Conservation (phyloP, 2,113 vertebrate genomes). For the Scolopax mira region DNA sequence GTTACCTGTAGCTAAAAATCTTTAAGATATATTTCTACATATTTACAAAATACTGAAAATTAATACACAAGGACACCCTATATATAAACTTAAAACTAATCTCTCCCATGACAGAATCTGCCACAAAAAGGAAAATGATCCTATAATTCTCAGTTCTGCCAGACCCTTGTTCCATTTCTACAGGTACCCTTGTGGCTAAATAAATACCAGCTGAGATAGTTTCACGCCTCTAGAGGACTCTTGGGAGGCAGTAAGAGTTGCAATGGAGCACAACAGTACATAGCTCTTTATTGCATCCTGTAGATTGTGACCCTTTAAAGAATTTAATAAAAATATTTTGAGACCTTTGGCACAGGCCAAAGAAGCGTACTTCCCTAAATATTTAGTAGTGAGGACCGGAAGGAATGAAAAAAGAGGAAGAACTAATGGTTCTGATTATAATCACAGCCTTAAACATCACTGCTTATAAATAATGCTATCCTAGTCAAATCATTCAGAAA, state of each 20-base stretch:
- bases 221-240: not conserved
- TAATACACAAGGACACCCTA: not conserved
- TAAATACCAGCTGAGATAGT: not conserved
- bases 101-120: not conserved
- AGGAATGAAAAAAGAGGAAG: not conserved
- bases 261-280: not conserved
- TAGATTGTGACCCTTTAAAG: not conserved
- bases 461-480: not conserved
- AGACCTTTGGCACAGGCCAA: not conserved
- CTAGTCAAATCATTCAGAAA: not conserved
- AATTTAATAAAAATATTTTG: not conserved
- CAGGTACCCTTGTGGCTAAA: not conserved
- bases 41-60: not conserved
- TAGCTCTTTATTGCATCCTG: not conserved
- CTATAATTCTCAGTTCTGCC: not conserved
- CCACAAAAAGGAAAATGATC: not conserved
- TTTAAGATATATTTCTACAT: not conserved
- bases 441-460: not conserved
- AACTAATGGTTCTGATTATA: not conserved
- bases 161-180: not conserved
- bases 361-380: not conserved
- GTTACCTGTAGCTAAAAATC: not conserved
- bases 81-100: not conserved
- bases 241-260: not conserved
- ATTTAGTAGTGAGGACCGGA: not conserved